Base-by-base conservation (phyloP, 2,888 invertebrate species). In the Hecatera dysodea region DNA sequence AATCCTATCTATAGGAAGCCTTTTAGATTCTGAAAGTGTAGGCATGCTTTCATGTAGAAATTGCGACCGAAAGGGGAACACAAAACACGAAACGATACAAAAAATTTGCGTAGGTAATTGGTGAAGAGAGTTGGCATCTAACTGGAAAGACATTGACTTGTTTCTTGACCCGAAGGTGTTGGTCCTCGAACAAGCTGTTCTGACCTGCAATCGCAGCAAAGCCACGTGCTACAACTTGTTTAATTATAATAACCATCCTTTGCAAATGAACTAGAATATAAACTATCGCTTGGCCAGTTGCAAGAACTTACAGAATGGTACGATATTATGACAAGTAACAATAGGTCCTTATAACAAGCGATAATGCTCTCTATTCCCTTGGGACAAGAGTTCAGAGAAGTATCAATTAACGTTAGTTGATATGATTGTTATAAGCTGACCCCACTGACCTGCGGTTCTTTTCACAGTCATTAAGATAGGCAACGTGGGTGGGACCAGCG, bases 401-500 rank as follows among this genome's bases (percentile, higher is more conserved):
- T 68, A 22, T 74, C 59, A 57, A 52, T 56, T 62, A 56, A 65
- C 55, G 48, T 44, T 59, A 29, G 71, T 55, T 44, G 15, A 5
- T 24, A 24, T 50, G 61, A 61, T 69, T 78, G 73, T 78, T 63
- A 76, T 66, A 63, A 61, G 46, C 48, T 24, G 84, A 81, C 81
- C 80, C 65, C 29, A 1, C 24, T 78, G 85, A 87, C 87, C 88
- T 72, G 86, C 88, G 87, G 86, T 69, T 50, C 72, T 84, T 82
- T 87, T 81, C 79, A 78, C 64, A 73, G 80, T 76, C 79, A 75
- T 83, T 69, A 79, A 82, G 89, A 91, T 90, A 87, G 62, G 29
- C 90, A 69, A 87, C 87, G 89, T 90, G 91, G 88, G 91, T 89
- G 91, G 90, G 88, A 78, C 80, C 52, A 22, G 56, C 33, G 67